Percentiles rank a stretch among this genome's conserved stretches.
These are phyloP conservation scores for Parthenolecanium corni DNA, from an alignment of 2,888 invertebrate species.

Conservation along the genomic window DNA sequence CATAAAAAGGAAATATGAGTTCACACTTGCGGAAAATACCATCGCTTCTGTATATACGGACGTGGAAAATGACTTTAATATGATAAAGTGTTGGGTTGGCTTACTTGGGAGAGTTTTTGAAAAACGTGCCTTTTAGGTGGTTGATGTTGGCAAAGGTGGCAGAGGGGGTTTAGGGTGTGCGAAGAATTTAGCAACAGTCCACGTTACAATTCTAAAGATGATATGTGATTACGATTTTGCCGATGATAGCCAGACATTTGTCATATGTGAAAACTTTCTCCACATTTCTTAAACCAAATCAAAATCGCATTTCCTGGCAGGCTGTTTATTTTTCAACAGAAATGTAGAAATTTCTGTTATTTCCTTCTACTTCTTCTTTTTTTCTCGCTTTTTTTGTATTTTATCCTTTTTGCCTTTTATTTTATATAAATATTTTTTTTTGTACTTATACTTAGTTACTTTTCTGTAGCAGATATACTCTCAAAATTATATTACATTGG, in stretches of 20 bases:
- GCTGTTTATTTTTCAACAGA: not conserved
- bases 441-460: too few species aligned
- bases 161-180: not conserved
- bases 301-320: not conserved
- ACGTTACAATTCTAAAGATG: conserved; percentile 1
- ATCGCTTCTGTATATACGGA: not conserved
- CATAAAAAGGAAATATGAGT: not conserved
- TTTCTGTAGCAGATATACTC: too few species aligned
- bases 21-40: not conserved
- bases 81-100: not conserved
- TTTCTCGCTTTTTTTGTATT: not conserved
- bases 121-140: not conserved
- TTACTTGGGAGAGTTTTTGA: too few species aligned
- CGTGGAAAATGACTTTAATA: not conserved
- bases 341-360: not conserved
- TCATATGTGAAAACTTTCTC: conserved; percentile 3
- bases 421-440: too few species aligned
- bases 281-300: conserved; percentile 7
- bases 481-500: too few species aligned
- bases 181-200: not conserved
- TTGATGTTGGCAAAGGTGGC: not conserved
- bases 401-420: not conserved
- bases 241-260: conserved; percentile 17
- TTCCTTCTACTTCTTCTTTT: not conserved
- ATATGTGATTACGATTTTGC: conserved; percentile 17